Conservation (phyloP, 2,113 vertebrate genomes). For the Saguinus imperator region DNA sequence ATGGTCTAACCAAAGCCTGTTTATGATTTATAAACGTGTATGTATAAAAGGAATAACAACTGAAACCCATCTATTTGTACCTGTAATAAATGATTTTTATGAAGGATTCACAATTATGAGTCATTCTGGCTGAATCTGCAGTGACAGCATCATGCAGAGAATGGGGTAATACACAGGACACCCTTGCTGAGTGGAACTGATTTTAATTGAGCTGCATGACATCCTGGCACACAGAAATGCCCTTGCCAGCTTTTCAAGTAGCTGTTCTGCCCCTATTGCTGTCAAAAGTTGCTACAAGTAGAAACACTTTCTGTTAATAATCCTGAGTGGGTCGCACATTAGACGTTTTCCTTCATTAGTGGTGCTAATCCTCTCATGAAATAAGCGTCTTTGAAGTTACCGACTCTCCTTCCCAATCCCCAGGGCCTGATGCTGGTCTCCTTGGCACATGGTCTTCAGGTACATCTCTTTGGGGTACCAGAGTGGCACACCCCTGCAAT, state of each 20-base stretch:
- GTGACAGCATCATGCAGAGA: not conserved
- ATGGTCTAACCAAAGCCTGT: not conserved
- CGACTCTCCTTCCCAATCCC: not conserved
- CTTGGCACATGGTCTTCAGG: not conserved
- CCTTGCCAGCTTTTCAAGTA: not conserved
- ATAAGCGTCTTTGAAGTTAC: not conserved
- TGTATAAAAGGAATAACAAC: not conserved
- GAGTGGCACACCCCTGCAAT: not conserved
- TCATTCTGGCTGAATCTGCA: not conserved
- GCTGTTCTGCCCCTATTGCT: not conserved
- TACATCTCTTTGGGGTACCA: not conserved
- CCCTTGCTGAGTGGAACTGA: not conserved
- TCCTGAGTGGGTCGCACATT: not conserved
- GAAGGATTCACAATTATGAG: not conserved
- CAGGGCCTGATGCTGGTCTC: not conserved
- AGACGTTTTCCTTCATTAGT: not conserved
- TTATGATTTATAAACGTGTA: not conserved
- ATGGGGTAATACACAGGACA: not conserved
- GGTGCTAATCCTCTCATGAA: not conserved
- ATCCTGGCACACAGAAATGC: not conserved
- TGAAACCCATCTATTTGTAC: not conserved
- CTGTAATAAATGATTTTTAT: not conserved
- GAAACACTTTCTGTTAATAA: not conserved
- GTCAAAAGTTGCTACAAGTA: not conserved
- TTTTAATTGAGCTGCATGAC: not conserved